Percentiles rank a stretch among this genome's conserved stretches.
Evolutionary conservation across 2,888 invertebrate genomes (phyloP).

Genomic region (Eledone cirrhosa): DNA sequence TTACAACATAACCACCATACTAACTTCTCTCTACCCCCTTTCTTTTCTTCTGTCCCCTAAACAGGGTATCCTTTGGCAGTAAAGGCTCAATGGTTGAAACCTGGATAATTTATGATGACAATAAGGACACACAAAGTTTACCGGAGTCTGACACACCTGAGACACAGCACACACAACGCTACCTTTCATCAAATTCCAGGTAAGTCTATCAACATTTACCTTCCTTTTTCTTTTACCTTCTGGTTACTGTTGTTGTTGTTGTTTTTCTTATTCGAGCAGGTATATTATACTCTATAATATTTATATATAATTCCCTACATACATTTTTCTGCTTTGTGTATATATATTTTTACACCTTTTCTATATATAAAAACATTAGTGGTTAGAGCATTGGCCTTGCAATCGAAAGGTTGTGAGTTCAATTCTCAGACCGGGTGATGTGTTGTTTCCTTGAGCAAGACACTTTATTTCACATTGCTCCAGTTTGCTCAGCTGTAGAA

Average conservation of each 20-base stretch:
- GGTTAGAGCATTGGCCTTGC: too few species aligned
- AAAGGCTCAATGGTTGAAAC: conserved; percentile 57
- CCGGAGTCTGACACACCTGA: conserved; percentile 12
- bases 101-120: conserved; percentile 49
- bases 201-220: neutral
- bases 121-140: conserved; percentile 12
- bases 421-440: too few species aligned
- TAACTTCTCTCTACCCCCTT: too few species aligned
- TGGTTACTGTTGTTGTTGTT: conserved; percentile 31
- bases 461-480: too few species aligned
- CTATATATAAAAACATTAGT: too few species aligned
- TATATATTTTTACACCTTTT: too few species aligned
- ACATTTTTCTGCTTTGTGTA: too few species aligned
- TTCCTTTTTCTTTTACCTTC: neutral
- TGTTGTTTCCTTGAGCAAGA: too few species aligned
- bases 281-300: conserved; percentile 99
- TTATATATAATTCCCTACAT: too few species aligned
- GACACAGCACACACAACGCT: conserved; percentile 1
- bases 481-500: too few species aligned
- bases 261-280: conserved; percentile 89
- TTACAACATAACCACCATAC: too few species aligned
- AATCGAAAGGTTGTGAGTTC: too few species aligned
- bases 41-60: neutral
- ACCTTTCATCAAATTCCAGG: conserved; percentile 9
- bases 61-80: conserved; percentile 18